Evolutionary conservation across 2,797 vertebrate genomes (phyloP).

Genomic region (Lagorchestes hirsutus): DNA sequence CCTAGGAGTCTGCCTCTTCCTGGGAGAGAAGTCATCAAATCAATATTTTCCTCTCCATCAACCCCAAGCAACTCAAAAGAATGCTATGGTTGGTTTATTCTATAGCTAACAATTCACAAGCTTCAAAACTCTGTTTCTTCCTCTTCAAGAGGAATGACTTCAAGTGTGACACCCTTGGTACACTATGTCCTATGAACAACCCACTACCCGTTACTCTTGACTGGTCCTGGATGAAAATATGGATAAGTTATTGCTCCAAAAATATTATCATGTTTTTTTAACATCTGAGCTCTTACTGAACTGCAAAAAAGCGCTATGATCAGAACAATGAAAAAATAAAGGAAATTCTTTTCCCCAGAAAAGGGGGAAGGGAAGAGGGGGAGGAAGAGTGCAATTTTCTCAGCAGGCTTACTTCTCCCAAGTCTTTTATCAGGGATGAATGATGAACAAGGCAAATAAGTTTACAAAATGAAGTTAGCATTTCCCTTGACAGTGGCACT

Average conservation of each 20-base stretch:
- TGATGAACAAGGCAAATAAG: slow-evolving; percentile 58
- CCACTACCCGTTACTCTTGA: slow-evolving; percentile 19
- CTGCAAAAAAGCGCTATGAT: slow-evolving; percentile 39
- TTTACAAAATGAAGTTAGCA: slow-evolving; percentile 60
- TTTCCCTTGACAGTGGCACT: slow-evolving; percentile 42
- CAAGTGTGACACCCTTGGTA: not conserved
- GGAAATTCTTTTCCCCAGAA: slow-evolving; percentile 30
- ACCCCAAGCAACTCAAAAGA: not conserved
- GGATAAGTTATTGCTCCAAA: slow-evolving; percentile 52
- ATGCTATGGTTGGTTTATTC: not conserved
- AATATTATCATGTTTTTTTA: slow-evolving; percentile 46
- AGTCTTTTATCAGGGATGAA: slow-evolving; percentile 49
- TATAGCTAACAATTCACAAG: slow-evolving; percentile 17
- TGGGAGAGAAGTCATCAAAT: not conserved
- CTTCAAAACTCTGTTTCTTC: not conserved
- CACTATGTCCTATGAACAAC: not conserved
- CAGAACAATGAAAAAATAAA: slow-evolving; percentile 63
- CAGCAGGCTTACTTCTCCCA: slow-evolving; percentile 45
- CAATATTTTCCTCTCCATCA: not conserved
- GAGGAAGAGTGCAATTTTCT: slow-evolving; percentile 55
- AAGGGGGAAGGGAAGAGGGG: not conserved
- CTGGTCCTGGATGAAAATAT: slow-evolving; percentile 57
- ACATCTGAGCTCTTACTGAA: slow-evolving; percentile 51
- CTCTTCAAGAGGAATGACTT: not conserved
- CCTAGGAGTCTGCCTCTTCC: not conserved